Evolutionary conservation across 1,140 invertebrate species (phyloP).

Genomic region (Drosophila chauvacae): DNA sequence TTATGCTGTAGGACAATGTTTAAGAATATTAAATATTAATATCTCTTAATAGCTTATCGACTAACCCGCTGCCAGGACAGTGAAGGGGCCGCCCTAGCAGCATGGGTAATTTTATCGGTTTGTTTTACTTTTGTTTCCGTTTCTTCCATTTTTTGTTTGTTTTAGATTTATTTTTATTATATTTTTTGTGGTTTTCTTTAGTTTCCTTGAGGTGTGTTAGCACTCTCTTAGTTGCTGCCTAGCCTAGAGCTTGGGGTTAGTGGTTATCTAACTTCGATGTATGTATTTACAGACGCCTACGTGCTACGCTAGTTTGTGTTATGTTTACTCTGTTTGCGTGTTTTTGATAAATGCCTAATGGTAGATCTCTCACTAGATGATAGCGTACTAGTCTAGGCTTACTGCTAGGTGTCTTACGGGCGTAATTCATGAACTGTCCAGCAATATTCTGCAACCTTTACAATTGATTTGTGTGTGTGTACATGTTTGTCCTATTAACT

Average conservation of each 20-base stretch:
- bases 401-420: constrained; percentile 55
- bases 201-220: constrained; percentile 35
- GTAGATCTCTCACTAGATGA: constrained; percentile 49
- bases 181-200: constrained; percentile 35
- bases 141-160: constrained; percentile 28
- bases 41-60: constrained; percentile 63
- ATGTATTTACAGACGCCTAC: constrained; percentile 45
- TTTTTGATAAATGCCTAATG: constrained; percentile 55
- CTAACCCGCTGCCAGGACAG: constrained; percentile 24
- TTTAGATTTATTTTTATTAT: not conserved
- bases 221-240: constrained; percentile 29
- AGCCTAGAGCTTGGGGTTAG: constrained; percentile 31
- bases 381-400: constrained; percentile 39
- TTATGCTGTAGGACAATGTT: constrained; percentile 79
- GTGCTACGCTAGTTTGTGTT: constrained; percentile 51
- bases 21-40: constrained; percentile 83
- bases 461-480: constrained; percentile 35
- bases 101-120: constrained; percentile 14
- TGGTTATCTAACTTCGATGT: constrained; percentile 27
- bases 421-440: constrained; percentile 69
- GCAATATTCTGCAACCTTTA: constrained; percentile 73
- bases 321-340: constrained; percentile 19
- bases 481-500: constrained; percentile 43
- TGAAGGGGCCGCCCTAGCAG: constrained; percentile 31
- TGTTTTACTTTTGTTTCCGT: constrained; percentile 25